Base-by-base conservation (phyloP, 37 sponge, comb jelly and placozoan species). In the Tethya wilhelma region DNA sequence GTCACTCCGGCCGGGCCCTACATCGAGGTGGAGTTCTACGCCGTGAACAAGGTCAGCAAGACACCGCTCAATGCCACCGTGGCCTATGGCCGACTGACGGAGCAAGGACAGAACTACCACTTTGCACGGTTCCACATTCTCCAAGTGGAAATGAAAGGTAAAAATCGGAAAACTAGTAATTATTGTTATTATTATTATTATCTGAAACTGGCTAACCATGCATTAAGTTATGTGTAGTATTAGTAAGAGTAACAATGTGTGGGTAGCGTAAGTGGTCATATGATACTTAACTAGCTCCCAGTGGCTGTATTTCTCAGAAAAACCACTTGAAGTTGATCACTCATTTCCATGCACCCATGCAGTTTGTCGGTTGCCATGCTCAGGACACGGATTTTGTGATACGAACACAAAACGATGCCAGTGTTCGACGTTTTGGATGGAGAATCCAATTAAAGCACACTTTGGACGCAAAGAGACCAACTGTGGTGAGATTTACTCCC, bases 361-460 rank as follows among this genome's bases (percentile, higher is more conserved):
- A 93, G 93, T 88, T 41, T 93, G 94, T 58, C 91, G 79, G 65
- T 69, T 89, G 58, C 43, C 70, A 7, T 95, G 96, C 41, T 95
- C 96, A 23, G 86, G 83, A 6, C 96, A 92, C 57, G 96, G 96
- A 0, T 32, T 45, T 6, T 95, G 96, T 44, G 80, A 95, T 33
- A 59, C 37, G 25, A 57, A 60, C 38, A 86, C 92, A 20, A 92
- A 82, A 69, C 73, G 58, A 28, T 97, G 98, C 46, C 40, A 46
- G 23, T 97, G 98, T 65, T 64, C 77, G 34, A 76, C 64, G 32
- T 91, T 86, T 79, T 97, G 98, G 98, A 87, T 97, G 83, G 95
- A 94, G 59, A 94, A 97, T 62, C 91, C 91, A 22, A 86, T 97
- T 78, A 90, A 70, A 0, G 91, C 92, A 0, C 12, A 90, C 49